Evolutionary conservation across 2,888 invertebrate genomes (phyloP).

Genomic region (Molorchus minor): DNA sequence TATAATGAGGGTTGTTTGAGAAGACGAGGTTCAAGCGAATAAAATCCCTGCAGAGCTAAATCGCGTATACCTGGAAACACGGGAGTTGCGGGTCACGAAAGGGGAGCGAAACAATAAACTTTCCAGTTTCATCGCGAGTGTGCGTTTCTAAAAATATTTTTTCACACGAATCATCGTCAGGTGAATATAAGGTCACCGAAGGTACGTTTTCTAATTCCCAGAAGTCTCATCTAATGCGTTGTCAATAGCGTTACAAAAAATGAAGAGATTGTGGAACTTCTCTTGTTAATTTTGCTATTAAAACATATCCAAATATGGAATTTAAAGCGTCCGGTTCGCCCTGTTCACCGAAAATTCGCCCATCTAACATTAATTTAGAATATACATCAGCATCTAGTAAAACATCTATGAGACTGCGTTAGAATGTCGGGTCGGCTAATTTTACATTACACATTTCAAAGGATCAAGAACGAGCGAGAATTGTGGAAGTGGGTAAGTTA

Average conservation of each 20-base stretch:
- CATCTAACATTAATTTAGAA: neutral
- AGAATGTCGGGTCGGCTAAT: slow-evolving; percentile 6
- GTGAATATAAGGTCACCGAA: neutral
- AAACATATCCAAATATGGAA: neutral
- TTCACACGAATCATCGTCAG: slow-evolving; percentile 4
- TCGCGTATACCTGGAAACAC: too few relatives aligned
- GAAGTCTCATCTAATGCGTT: neutral
- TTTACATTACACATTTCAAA: too few relatives aligned
- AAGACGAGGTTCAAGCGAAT: neutral
- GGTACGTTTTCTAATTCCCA: slow-evolving; percentile 15
- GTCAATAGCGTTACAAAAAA: slow-evolving; percentile 1
- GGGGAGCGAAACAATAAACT: neutral
- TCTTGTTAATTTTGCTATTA: neutral
- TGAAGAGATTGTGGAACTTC: neutral
- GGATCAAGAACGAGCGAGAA: too few relatives aligned
- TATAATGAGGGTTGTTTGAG: neutral
- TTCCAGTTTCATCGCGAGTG: neutral
- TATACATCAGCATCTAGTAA: neutral
- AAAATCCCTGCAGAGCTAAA: slow-evolving; percentile 2
- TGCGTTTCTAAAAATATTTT: neutral
- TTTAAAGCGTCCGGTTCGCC: neutral
- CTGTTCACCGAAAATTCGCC: neutral
- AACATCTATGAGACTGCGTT: neutral
- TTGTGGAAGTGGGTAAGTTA: too few relatives aligned
- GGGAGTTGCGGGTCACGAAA: neutral